Evolutionary conservation across 1,140 invertebrate genomes (phyloP), one percentile per base, ranked within the genome.

Genomic region (Lordiphosa clarofinis): DNA sequence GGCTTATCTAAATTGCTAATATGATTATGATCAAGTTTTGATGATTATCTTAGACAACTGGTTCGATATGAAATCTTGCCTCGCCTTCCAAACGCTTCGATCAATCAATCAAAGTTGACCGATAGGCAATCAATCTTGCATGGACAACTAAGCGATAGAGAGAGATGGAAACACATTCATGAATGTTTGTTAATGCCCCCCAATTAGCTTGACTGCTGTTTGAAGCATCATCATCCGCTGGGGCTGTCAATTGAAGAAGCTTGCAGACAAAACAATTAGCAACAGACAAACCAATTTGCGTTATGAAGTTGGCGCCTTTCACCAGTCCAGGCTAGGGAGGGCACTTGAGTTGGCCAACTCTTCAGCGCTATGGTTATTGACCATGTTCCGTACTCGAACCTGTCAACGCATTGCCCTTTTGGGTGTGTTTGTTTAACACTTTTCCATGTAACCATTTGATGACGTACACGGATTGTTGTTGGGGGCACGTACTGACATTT

Each of bases 1-100:
- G 60, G 10, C 24, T 65, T 64, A 55, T 13, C 65, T 61, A 48
- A 65, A 65, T 64, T 65, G 60, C 62, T 40, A 64, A 65, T 65
- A 64, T 64, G 40, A 65, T 55, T 36, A 46, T 64, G 59, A 64
- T 54, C 60, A 54, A 28, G 35, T 49, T 54, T 64, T 64, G 61
- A 31, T 46, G 24, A 15, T 13, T 53, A 46, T 28, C 19, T 28
- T 39, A 6, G 24, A 28, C 5, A 28, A 28, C 24, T 28, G 24
- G 24, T 28, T 28, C 24, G 24, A 28, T 7, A 28, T 28, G 5
- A 28, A 28, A 28, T 28, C 24, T 28, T 28, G 24, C 24, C 24
- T 28, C 5, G 24, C 24, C 28, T 24, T 13, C 37, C 33, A 49
- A 36, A n/a, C 31, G 47, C 33, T 21, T 50, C 61, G 60, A 47